Conservation (phyloP, 1,140 invertebrate species). For the Drusus annulatus region DNA sequence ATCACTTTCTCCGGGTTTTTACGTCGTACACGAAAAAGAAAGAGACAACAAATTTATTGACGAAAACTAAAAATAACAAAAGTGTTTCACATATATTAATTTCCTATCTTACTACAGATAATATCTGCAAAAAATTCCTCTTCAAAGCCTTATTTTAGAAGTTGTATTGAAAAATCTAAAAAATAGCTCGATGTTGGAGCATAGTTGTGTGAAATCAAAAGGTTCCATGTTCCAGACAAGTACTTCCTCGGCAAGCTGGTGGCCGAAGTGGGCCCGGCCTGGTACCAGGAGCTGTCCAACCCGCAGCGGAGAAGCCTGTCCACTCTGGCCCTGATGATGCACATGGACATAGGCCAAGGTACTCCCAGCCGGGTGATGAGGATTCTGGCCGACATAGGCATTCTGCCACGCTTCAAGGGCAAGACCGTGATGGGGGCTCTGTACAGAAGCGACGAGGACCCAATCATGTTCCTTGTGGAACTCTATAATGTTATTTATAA, state of each 20-base stretch:
- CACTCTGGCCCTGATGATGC: conserved; percentile 5
- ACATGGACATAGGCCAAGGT: conserved; percentile 26
- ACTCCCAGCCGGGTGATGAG: conserved; percentile 10
- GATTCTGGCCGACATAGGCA: conserved; percentile 15
- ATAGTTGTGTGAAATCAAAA: neutral
- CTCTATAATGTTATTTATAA: conserved; percentile 23
- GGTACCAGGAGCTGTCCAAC: conserved; percentile 39
- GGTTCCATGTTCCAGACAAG: conserved; percentile 12
- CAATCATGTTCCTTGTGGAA: conserved; percentile 18
- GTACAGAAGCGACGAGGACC: conserved; percentile 26
- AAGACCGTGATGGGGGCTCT: neutral
- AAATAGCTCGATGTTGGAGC: no score
- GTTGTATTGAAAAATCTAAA: neutral
- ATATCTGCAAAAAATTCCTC: no score
- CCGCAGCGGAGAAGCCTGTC: conserved; percentile 3
- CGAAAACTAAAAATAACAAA: no score
- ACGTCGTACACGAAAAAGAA: no score
- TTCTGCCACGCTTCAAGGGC: conserved; percentile 15
- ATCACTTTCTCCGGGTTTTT: no score
- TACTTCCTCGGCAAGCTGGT: neutral
- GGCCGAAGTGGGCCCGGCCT: conserved; percentile 7
- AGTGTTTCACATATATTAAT: no score
- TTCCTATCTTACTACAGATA: no score
- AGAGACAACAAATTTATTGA: no score
- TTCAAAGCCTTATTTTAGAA: neutral